Evolutionary conservation across 1,140 invertebrate genomes (phyloP), one percentile per base, ranked within the genome.

Genomic region (Bicyclus anynana): DNA sequence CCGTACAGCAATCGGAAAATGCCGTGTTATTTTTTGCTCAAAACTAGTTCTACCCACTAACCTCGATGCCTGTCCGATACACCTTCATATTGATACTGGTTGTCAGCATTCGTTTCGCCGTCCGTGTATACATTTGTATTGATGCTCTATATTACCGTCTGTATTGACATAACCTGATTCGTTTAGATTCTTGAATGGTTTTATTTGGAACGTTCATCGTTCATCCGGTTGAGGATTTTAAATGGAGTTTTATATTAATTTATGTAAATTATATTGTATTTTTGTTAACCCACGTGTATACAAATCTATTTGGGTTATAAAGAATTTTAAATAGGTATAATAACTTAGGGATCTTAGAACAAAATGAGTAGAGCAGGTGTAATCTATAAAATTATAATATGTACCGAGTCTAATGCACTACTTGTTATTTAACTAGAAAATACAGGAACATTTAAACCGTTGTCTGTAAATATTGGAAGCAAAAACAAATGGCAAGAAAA

Each of bases 11-110:
- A 23, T 7, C 7, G 29, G 7, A 12, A 33, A 7, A 23, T 23
- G 23, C 23, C 23, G 7, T 23, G 10, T 33, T 33, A 12, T 2
- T 33, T 33, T 33, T 33, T 33, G 29, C 29, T 10, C n/a, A 33
- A 1, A 33, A 67, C 67, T 72, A 68, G 67, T 70, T 68, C 47
- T 21, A 29, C 59, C 59, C 42, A 52, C 42, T 62, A 55, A 57
- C 59, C 59, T 44, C 59, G 35, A 53, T 62, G 50, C 53, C 21
- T 37, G 29, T 14, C 27, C 49, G 38, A 53, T 44, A 26, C 51
- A 29, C 55, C 37, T 40, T 48, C 44, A 48, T 44, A 53, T 47
- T 49, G 56, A 47, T 59, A 47, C 48, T 52, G 21, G 33, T 40
- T 52, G 56, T 59, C 56, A 52, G 52, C 56, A 18, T 59, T 59